Percentiles rank a stretch among this genome's conserved stretches.
phyloP scores from a whole-genome alignment of 2,113 vertebrate genomes.

The Phodopus roborovskii region DNA sequence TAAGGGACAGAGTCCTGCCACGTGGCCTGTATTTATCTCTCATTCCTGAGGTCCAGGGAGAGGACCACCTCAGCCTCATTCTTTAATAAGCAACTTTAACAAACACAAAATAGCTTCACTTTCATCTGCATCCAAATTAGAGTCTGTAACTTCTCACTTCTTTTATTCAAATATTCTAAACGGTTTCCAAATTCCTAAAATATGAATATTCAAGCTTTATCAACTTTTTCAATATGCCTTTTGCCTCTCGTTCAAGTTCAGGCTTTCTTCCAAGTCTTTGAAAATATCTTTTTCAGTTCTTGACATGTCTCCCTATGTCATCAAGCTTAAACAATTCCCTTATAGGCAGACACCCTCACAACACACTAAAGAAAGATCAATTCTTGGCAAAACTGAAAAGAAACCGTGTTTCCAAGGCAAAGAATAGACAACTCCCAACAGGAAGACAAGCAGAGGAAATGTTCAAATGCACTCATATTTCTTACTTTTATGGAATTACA shows the following conservation, averaged over 20 bases:
- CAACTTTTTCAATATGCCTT: constrained; percentile 2
- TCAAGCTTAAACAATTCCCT: neutral
- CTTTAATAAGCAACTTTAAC: constrained; percentile 32
- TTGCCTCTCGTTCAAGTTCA: neutral
- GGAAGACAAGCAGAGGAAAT: neutral
- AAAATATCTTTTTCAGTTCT: neutral
- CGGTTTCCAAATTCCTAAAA: constrained; percentile 4
- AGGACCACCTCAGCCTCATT: neutral
- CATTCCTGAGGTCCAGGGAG: neutral
- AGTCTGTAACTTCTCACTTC: constrained; percentile 28
- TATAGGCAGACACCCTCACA: neutral
- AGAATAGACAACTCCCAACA: neutral
- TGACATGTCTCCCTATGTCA: neutral
- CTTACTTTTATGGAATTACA: neutral
- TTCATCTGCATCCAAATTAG: constrained; percentile 3
- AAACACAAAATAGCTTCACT: neutral
- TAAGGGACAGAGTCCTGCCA: neutral
- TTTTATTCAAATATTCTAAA: neutral
- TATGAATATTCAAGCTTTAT: constrained; percentile 46
- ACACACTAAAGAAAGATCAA: constrained; percentile 4
- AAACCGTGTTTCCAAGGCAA: neutral
- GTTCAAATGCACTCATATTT: no score
- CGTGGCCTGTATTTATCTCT: neutral
- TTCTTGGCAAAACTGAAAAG: neutral
- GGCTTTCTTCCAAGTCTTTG: constrained; percentile 21